Evolutionary conservation across 1,140 invertebrate genomes (phyloP).

Genomic region (Rhopalosiphum maidis): DNA sequence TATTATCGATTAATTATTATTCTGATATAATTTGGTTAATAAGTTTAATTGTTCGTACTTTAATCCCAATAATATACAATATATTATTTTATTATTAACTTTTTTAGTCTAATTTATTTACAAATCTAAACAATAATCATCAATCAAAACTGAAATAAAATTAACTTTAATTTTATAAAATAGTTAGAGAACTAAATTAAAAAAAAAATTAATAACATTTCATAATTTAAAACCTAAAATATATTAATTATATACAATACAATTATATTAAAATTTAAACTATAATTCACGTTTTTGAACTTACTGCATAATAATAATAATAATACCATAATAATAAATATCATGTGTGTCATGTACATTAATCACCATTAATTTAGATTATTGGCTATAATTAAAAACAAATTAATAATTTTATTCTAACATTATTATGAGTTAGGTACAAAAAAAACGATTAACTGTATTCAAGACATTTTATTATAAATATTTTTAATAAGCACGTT

Average conservation of each 20-base stretch:
- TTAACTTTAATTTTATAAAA: neutral
- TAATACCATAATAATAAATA: neutral
- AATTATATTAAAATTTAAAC: neutral
- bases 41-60: neutral
- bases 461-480: neutral
- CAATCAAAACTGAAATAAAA: neutral
- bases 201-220: neutral
- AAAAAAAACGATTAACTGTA: neutral
- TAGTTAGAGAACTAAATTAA: neutral
- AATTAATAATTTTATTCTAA: neutral
- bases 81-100: neutral
- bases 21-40: neutral
- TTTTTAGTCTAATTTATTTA: neutral
- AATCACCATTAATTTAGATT: neutral
- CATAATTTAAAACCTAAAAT: neutral
- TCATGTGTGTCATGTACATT: neutral
- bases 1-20: neutral
- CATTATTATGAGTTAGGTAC: neutral
- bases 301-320: neutral
- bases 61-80: neutral
- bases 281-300: neutral
- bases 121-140: neutral
- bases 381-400: neutral
- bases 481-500: neutral
- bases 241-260: neutral